Percentiles rank a stretch among this genome's conserved stretches.
Conservation (phyloP, 2,113 vertebrate genomes). For the Cyprinodon tularosa region DNA sequence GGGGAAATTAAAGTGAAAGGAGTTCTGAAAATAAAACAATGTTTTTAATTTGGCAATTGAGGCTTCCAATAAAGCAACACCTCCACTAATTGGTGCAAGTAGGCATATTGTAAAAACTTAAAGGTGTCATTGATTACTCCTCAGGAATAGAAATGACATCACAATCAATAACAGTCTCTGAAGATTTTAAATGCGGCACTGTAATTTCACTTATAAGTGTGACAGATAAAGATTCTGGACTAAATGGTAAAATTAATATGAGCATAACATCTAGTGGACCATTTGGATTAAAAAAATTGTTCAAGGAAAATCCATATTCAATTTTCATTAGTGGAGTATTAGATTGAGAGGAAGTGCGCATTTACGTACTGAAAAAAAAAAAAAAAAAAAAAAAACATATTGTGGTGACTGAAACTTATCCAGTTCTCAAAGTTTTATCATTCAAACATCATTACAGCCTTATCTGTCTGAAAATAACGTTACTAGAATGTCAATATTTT, state of each 20-base stretch:
- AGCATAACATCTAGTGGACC: constrained; percentile 33
- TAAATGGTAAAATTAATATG: constrained; percentile 37
- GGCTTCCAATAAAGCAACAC: constrained; percentile 50
- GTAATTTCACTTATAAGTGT: constrained; percentile 58
- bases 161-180: constrained; percentile 61
- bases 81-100: constrained; percentile 56
- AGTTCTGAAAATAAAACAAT: constrained; percentile 21
- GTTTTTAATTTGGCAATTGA: constrained; percentile 60
- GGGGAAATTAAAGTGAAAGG: constrained; percentile 46
- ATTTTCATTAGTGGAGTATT: constrained; percentile 46
- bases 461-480: constrained; percentile 73
- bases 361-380: constrained; percentile 40
- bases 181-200: constrained; percentile 69
- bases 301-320: constrained; percentile 58
- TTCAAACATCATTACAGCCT: constrained; percentile 43
- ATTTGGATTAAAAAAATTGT: constrained; percentile 53
- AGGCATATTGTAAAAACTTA: constrained; percentile 66
- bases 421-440: constrained; percentile 6
- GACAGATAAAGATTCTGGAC: constrained; percentile 54
- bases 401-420: too few relatives aligned
- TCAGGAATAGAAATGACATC: constrained; percentile 76
- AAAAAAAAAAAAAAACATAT: too few relatives aligned
- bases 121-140: constrained; percentile 82
- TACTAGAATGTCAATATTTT: constrained; percentile 56
- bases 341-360: constrained; percentile 60